Conservation (phyloP, 2,113 vertebrate genomes). For the Atherinomorus stipes region DNA sequence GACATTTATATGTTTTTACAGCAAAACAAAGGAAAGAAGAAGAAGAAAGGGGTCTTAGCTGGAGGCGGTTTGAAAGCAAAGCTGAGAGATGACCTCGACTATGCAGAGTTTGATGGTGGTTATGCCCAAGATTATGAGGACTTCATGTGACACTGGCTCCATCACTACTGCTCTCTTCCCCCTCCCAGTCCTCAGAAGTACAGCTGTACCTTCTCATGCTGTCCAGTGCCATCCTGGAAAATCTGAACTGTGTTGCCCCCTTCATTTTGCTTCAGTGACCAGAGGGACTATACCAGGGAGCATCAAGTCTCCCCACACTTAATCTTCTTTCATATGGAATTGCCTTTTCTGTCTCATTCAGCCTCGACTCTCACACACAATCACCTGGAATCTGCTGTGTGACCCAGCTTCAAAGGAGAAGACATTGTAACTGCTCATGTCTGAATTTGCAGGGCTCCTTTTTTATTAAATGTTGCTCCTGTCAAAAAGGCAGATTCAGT, state of each 20-base stretch:
- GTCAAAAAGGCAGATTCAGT: slow-evolving; percentile 69
- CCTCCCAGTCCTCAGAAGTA: slow-evolving; percentile 87
- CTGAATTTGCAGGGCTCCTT: slow-evolving; percentile 63
- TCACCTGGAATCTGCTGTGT: slow-evolving; percentile 61
- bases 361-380: slow-evolving; percentile 59
- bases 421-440: slow-evolving; percentile 69
- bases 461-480: slow-evolving; percentile 69
- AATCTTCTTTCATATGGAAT: slow-evolving; percentile 74
- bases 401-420: slow-evolving; percentile 67
- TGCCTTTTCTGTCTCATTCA: slow-evolving; percentile 81
- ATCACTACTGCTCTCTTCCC: slow-evolving; percentile 76
- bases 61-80: slow-evolving; percentile 96
- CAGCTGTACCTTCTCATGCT: slow-evolving; percentile 92
- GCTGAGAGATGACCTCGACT: slow-evolving; percentile 94
- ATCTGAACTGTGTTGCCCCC: slow-evolving; percentile 87
- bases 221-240: slow-evolving; percentile 93
- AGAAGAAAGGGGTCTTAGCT: slow-evolving; percentile 91
- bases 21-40: slow-evolving; percentile 99
- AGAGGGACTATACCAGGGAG: slow-evolving; percentile 79
- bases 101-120: slow-evolving; percentile 90
- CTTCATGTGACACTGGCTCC: slow-evolving; percentile 94
- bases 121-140: slow-evolving; percentile 96
- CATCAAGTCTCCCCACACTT: slow-evolving; percentile 73
- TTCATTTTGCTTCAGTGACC: slow-evolving; percentile 81
- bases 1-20: slow-evolving; percentile 57